These are phyloP conservation scores for Gymnoscopelus braueri DNA, from an alignment of 2,797 vertebrate genomes.

Conservation along the genomic window DNA sequence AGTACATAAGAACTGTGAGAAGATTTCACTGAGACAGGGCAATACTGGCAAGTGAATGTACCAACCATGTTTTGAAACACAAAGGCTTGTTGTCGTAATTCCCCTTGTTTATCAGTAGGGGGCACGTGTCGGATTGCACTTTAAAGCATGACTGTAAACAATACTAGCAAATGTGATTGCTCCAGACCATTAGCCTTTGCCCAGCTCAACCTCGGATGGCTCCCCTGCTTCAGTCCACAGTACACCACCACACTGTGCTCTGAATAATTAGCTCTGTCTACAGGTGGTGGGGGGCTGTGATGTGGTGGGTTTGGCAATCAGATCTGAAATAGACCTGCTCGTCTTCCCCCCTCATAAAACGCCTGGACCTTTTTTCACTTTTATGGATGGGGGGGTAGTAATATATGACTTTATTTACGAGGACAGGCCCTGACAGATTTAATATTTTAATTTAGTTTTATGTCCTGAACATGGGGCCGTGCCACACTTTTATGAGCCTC, in stretches of 20 bases:
- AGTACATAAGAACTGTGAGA: too few species aligned
- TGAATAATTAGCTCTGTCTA: conserved; percentile 70
- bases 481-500: conserved; percentile 74
- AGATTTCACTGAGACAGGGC: too few species aligned
- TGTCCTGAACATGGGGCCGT: conserved; percentile 74
- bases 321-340: conserved; percentile 58
- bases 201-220: conserved; percentile 35
- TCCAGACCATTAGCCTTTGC: conserved; percentile 1
- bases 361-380: conserved; percentile 75
- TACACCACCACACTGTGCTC: conserved; percentile 21
- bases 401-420: conserved; percentile 85
- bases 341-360: conserved; percentile 72
- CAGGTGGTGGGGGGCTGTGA: conserved; percentile 49
- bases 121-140: too few species aligned
- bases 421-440: conserved; percentile 82
- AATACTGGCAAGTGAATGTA: too few species aligned
- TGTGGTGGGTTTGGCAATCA: conserved; percentile 49
- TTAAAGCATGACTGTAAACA: too few species aligned
- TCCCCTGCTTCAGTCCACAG: conserved; percentile 41
- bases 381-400: conserved; percentile 75
- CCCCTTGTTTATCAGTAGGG: too few species aligned
- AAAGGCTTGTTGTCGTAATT: too few species aligned
- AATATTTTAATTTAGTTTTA: conserved; percentile 89
- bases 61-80: too few species aligned
- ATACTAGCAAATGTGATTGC: too few species aligned